Conservation (phyloP, 2,888 invertebrate species). For the Malacosoma neustria region DNA sequence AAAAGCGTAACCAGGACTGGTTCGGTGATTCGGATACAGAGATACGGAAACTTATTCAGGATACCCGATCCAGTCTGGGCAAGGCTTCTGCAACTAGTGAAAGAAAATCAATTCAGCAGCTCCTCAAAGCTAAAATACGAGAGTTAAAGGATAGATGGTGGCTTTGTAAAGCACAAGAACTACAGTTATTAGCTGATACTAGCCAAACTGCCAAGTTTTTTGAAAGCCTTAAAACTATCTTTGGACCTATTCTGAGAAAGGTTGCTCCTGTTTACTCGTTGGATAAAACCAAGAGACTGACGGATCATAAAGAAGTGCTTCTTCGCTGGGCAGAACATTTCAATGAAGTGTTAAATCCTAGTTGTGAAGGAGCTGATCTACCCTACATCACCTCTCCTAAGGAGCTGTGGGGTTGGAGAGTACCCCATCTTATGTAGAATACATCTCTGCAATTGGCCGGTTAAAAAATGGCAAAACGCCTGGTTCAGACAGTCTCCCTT, state of each 20-base stretch:
- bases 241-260: neutral
- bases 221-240: neutral
- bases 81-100: too few relatives aligned
- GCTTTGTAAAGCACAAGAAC: conserved; percentile 8
- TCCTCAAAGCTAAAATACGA: too few relatives aligned
- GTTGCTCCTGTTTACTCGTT: neutral
- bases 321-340: neutral
- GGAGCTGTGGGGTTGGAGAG: neutral
- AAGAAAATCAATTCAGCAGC: too few relatives aligned
- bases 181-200: conserved; percentile 7
- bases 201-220: conserved; percentile 5
- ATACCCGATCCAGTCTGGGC: too few relatives aligned
- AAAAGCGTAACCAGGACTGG: conserved; percentile 1
- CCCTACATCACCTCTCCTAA: neutral
- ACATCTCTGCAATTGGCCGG: neutral
- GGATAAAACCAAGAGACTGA: neutral
- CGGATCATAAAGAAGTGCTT: neutral
- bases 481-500: too few relatives aligned
- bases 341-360: neutral
- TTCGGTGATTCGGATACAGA: conserved; percentile 2
- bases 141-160: too few relatives aligned
- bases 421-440: neutral
- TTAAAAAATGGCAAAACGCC: neutral
- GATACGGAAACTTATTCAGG: neutral
- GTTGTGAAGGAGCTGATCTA: neutral